Conservation (phyloP, 2,113 vertebrate genomes). For the Elaphurus davidianus region DNA sequence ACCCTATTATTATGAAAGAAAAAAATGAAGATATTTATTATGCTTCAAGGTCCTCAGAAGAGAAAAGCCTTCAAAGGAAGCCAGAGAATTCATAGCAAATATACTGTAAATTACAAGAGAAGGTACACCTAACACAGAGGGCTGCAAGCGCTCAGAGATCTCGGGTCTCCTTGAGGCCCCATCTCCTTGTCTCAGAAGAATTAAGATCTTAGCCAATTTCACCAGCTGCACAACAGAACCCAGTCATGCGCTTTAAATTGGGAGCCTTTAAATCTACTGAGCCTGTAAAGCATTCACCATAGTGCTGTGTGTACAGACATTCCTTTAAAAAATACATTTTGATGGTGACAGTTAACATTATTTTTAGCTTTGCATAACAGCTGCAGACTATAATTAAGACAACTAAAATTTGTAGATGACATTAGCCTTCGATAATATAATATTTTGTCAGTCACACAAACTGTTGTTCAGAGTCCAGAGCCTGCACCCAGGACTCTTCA, state of each 20-base stretch:
- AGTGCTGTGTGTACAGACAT: background rate
- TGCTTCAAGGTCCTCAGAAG: background rate
- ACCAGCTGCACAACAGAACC: background rate
- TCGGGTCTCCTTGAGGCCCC: background rate
- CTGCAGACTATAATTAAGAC: constrained; percentile 44
- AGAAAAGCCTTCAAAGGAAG: background rate
- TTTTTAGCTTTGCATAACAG: constrained; percentile 53
- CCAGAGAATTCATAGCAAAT: background rate
- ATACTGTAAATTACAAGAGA: background rate
- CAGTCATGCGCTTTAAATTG: constrained; percentile 6
- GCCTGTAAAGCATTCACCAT: background rate
- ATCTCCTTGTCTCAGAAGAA: background rate
- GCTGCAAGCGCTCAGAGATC: background rate
- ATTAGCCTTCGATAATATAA: constrained; percentile 3
- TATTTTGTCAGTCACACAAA: background rate
- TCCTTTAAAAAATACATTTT: constrained; percentile 44
- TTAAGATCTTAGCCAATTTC: constrained; percentile 9
- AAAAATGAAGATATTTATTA: background rate
- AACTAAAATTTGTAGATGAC: constrained; percentile 27
- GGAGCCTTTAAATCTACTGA: constrained; percentile 10
- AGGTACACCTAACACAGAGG: background rate
- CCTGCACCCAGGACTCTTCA: background rate
- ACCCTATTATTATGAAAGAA: background rate
- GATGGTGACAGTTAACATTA: constrained; percentile 44
- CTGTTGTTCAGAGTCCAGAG: background rate